Evolutionary conservation across 2,113 vertebrate species (phyloP).

Genomic region (Microtus richardsoni): DNA sequence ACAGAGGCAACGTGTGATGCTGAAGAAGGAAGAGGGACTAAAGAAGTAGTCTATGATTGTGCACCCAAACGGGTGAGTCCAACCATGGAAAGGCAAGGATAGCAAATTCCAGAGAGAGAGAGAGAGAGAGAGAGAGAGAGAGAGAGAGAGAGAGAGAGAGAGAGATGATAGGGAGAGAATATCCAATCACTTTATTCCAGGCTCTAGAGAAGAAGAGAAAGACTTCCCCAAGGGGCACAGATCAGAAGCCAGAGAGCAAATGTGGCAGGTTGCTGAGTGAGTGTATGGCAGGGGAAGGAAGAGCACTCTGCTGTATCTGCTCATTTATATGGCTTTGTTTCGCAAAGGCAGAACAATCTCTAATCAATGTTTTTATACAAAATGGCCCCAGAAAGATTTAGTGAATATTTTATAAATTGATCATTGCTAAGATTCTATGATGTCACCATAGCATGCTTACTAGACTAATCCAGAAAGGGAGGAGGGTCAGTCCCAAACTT

Average conservation of each 20-base stretch:
- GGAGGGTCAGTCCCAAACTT: background rate
- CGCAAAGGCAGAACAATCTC: background rate
- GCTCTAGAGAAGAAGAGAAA: background rate
- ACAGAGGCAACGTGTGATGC: background rate
- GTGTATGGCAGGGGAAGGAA: background rate
- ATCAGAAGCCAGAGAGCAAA: conserved; percentile 36
- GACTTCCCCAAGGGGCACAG: background rate
- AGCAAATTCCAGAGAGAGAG: background rate
- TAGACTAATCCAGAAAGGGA: background rate
- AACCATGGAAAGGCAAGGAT: background rate
- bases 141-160: background rate
- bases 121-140: background rate
- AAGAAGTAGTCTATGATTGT: background rate
- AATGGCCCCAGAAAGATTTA: background rate
- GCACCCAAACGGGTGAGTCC: background rate
- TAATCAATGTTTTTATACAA: background rate
- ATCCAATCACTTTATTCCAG: background rate
- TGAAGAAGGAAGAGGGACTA: background rate
- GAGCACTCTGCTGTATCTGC: background rate
- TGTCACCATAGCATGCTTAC: background rate
- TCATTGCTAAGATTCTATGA: conserved; percentile 13
- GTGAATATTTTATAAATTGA: conserved; percentile 15
- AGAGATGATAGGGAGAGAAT: background rate
- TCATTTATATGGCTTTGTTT: background rate
- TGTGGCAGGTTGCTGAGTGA: background rate